Conservation (phyloP, 2,888 invertebrate genomes). For the Sarcophaga rosellei region DNA sequence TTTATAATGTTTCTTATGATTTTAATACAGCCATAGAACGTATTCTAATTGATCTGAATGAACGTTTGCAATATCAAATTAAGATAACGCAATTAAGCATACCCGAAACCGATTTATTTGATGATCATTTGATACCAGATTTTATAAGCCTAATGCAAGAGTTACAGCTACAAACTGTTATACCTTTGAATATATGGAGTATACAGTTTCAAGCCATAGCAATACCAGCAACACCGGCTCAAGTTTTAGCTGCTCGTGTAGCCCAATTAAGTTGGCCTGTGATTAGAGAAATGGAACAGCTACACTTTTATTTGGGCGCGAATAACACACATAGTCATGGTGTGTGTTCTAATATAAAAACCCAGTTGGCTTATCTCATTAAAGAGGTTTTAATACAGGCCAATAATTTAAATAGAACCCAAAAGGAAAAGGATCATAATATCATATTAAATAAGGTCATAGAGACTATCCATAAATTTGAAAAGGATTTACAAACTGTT, state of each 20-base stretch:
- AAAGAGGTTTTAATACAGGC: constrained; percentile 73
- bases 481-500: constrained; percentile 63
- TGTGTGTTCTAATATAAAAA: constrained; percentile 66
- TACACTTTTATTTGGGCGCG: constrained; percentile 67
- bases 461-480: constrained; percentile 72
- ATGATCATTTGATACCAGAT: constrained; percentile 75
- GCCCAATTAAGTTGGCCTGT: constrained; percentile 75
- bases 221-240: constrained; percentile 73
- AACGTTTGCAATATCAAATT: constrained; percentile 75
- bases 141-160: constrained; percentile 73
- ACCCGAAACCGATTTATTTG: constrained; percentile 77
- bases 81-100: constrained; percentile 76
- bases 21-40: constrained; percentile 70
- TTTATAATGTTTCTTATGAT: constrained; percentile 68
- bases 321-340: constrained; percentile 69
- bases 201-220: constrained; percentile 70
- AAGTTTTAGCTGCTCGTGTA: constrained; percentile 75
- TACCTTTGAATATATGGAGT: constrained; percentile 63
- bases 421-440: constrained; percentile 48
- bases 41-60: constrained; percentile 73
- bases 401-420: constrained; percentile 50
- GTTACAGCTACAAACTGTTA: constrained; percentile 71
- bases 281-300: constrained; percentile 72
- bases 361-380: constrained; percentile 70
- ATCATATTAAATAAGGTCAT: constrained; percentile 72